Evolutionary conservation across 2,797 vertebrate species (phyloP), one percentile per base, ranked within the genome.

Genomic region (Sylvia borin): DNA sequence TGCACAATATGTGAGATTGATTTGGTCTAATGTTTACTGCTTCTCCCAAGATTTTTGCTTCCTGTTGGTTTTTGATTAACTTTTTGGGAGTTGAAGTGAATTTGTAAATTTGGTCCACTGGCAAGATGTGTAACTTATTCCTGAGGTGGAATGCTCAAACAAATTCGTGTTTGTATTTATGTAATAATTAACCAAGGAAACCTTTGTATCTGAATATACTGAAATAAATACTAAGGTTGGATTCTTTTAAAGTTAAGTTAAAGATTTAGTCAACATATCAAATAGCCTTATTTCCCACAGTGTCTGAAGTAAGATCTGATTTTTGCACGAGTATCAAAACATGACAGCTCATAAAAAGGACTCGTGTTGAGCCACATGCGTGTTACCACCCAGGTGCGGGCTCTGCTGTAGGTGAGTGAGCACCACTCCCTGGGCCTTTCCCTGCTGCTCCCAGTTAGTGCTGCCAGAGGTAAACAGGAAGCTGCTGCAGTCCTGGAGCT

Each of bases 141-240:
- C 68, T n/a, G 60, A 74, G 64, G 13, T 48, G n/a, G 45, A 82
- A 79, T 74, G 36, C 53, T 81, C 10, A 40, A 77, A 85, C 42
- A n/a, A 76, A n/a, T 73, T 70, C 24, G 67, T 81, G 48, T 81
- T 51, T 96, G 65, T 77, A 43, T 83, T 92, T 85, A 16, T 73
- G 71, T 88, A 84, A 93, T 81, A 83, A 65, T 92, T 86, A 90
- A 94, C 83, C 25, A 54, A 93, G 45, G 61, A 92, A 83, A n/a
- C 0, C 1, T 53, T 77, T 70, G 9, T 90, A 27, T 91, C 17
- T 86, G 36, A 6, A 4, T 73, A 43, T 20, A 29, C 71, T 34
- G 29, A 84, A 95, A 92, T 79, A 58, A 91, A 80, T 62, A 36
- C 7, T 45, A 55, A 25, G 7, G 6, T 48, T 55, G 26, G 2